Base-by-base conservation (phyloP, 2,888 invertebrate genomes). In the Phasia obesa region DNA sequence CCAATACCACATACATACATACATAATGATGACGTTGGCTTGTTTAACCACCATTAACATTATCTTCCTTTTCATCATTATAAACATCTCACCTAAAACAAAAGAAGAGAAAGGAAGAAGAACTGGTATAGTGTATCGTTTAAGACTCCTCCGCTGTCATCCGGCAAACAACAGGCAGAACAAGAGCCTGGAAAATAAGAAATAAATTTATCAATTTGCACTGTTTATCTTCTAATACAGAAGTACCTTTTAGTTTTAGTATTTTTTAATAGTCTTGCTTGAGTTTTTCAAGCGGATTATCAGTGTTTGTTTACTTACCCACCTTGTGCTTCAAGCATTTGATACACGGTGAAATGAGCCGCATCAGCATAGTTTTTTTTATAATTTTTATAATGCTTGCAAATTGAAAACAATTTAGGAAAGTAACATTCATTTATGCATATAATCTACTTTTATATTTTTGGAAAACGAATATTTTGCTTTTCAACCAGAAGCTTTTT, bases 171-270 rank as follows among this genome's bases (percentile, higher is more conserved):
- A 53, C 53, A n/a, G 42, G 19, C 25, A 19, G 13, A 53, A 49
- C 44, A 23, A 65, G 25, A 44, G 7, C 6, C 49, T 31, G 13
- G 17, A 13, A 42, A n/a, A 57, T 64, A 53, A 47, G 11, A 47
- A 15, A 51, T 64, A 70, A 71, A 57, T 38, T 64, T 64, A 78
- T 55, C 55, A 64, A 38, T 64, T 35, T 65, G 21, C 49, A 42
- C 42, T 55, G 64, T 65, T 71, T 59, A 71, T 38, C 23, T 78
- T 59, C 57, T n/a, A n/a, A n/a, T n/a, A n/a, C n/a, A n/a, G n/a
- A n/a, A n/a, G n/a, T n/a, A n/a, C n/a, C 23, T 44, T 53, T 9
- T 49, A 25, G 23, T 57, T 35, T 42, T 51, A 17, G 13, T 2
- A 44, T 38, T 60, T 42, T 25, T 35, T 69, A n/a, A 60, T 27